Conservation (phyloP, 2,113 vertebrate genomes). For the Microtus pennsylvanicus region DNA sequence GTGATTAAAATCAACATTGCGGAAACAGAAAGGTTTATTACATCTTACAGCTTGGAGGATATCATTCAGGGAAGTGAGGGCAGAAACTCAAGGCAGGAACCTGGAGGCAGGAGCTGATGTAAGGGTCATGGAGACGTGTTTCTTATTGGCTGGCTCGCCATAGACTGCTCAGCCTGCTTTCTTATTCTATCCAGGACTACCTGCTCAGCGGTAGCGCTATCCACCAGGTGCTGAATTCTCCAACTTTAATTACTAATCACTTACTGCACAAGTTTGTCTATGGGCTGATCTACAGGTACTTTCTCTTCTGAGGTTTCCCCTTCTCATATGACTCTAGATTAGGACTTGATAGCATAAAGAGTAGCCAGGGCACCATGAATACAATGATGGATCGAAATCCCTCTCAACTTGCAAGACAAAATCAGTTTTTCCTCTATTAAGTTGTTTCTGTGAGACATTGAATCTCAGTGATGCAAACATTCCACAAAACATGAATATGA, state of each 20-base stretch:
- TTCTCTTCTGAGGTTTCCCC: not conserved
- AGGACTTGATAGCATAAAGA: not conserved
- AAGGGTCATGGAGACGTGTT: not conserved
- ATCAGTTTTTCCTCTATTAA: not conserved
- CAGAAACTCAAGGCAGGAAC: not conserved
- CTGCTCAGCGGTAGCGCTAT: not conserved
- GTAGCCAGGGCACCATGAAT: fast-evolving
- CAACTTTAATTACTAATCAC: not conserved
- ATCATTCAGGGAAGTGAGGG: not conserved
- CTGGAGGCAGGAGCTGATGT: not conserved
- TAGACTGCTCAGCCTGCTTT: not conserved
- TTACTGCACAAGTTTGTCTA: not conserved
- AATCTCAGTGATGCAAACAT: not conserved
- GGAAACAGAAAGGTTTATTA: not conserved
- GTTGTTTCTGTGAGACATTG: not conserved
- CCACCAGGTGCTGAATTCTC: not conserved
- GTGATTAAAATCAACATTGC: not conserved
- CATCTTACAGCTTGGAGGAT: not conserved
- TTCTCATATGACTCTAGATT: not conserved
- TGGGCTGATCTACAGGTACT: not conserved
- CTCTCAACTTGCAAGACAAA: not conserved
- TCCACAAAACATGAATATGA: not conserved
- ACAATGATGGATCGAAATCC: not conserved
- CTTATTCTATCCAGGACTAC: not conserved
- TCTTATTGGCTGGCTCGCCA: not conserved